These are phyloP conservation scores for Anagrus nilaparvatae DNA, from an alignment of 1,140 invertebrate species.

Conservation along the genomic window DNA sequence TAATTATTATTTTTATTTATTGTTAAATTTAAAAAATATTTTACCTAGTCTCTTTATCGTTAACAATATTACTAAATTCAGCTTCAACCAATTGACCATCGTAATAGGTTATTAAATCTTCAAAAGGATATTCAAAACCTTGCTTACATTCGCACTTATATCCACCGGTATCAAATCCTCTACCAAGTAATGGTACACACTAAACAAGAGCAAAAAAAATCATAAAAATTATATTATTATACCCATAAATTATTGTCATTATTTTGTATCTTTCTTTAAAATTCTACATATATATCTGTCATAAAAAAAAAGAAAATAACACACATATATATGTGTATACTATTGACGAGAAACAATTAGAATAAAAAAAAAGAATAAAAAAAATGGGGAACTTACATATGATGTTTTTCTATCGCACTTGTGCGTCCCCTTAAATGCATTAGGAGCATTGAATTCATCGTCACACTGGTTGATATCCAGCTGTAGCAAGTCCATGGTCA, in stretches of 20 bases:
- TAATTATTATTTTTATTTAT: slow-evolving; percentile 1
- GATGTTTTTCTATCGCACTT: slow-evolving; percentile 87
- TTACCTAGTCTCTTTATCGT: slow-evolving; percentile 63
- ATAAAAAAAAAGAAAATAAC: no score
- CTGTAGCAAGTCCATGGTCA: slow-evolving; percentile 81
- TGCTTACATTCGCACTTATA: slow-evolving; percentile 98
- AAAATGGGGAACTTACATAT: slow-evolving; percentile 63
- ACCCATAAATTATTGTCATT: slow-evolving; percentile 5
- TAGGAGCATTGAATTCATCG: slow-evolving; percentile 75
- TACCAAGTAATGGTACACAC: slow-evolving; percentile 88
- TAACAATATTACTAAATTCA: slow-evolving; percentile 81
- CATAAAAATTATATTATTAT: slow-evolving; percentile 27
- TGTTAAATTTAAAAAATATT: slow-evolving; percentile 4
- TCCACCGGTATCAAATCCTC: slow-evolving; percentile 85
- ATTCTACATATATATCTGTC: no score
- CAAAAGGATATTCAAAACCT: slow-evolving; percentile 95
- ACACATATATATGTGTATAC: background rate
- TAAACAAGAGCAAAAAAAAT: slow-evolving; percentile 29
- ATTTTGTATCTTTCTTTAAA: background rate
- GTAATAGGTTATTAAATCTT: slow-evolving; percentile 88
- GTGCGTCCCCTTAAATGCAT: slow-evolving; percentile 91
- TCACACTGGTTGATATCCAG: slow-evolving; percentile 95
- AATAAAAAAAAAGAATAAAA: slow-evolving; percentile 4
- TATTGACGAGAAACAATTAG: slow-evolving; percentile 5
- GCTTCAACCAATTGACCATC: slow-evolving; percentile 93